A percentile compares a stretch with the other conserved stretches of the same genome.
Evolutionary conservation across 2,888 invertebrate species (phyloP).

Genomic region (Lasioglossum zephyrum): DNA sequence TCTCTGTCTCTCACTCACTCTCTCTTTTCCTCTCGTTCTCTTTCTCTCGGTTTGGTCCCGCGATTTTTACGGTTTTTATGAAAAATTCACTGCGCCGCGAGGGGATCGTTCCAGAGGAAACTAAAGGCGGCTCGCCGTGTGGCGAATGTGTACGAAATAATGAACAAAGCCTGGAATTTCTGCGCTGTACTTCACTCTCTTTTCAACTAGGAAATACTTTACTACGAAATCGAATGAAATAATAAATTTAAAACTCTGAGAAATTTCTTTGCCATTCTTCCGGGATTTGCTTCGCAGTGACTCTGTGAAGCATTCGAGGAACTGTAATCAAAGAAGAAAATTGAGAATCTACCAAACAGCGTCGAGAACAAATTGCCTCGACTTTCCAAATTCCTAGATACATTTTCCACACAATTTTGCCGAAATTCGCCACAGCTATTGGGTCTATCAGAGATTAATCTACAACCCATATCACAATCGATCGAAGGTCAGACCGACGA

Average conservation of each 20-base stretch:
- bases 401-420: background rate
- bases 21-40: background rate
- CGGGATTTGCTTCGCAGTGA: background rate
- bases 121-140: background rate
- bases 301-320: background rate
- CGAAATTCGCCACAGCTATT: background rate
- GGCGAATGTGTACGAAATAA: background rate
- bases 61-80: slow-evolving; percentile 7
- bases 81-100: slow-evolving; percentile 32
- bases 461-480: background rate
- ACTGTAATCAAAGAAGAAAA: background rate
- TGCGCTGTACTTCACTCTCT: background rate
- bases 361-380: background rate
- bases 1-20: background rate
- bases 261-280: background rate
- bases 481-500: background rate
- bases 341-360: no score
- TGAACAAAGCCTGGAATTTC: background rate
- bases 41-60: background rate
- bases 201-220: background rate
- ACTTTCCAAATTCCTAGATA: background rate
- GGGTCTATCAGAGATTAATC: background rate
- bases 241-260: background rate
- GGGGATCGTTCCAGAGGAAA: background rate
- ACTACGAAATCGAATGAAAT: no score